Conservation (phyloP, 2,113 vertebrate species). For the Tenebrosternarchus preto region DNA sequence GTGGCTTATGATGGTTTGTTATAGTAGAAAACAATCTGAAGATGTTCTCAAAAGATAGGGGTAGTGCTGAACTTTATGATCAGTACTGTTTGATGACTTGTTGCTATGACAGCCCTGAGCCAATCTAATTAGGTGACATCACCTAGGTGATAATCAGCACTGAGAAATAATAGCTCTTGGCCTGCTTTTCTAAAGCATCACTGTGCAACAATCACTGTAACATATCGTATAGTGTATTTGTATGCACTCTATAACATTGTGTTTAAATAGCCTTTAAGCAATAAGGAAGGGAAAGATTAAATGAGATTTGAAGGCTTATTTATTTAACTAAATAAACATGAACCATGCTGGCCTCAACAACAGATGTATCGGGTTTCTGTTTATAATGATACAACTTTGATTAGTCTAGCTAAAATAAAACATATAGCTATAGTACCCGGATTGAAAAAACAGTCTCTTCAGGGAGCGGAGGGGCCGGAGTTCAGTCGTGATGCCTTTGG, state of each 20-base stretch:
- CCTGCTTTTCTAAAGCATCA: conserved; percentile 1
- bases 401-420: no score
- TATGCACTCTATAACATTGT: neutral
- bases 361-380: neutral
- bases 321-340: no score
- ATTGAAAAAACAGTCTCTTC: neutral
- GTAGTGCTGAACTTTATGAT: neutral
- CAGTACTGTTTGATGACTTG: neutral
- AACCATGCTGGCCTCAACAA: no score
- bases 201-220: neutral
- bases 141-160: neutral
- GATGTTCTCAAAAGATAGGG: neutral
- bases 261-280: neutral
- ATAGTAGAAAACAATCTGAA: neutral
- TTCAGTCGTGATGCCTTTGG: neutral
- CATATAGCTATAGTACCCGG: neutral
- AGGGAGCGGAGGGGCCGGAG: neutral
- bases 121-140: neutral
- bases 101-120: conserved; percentile 2
- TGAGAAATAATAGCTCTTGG: neutral
- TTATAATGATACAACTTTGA: no score
- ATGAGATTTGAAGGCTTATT: no score
- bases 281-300: neutral
- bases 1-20: neutral
- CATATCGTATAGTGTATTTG: no score